These are phyloP conservation scores for Neosalanx taihuensis DNA, from an alignment of 2,797 vertebrate species.

Conservation along the genomic window DNA sequence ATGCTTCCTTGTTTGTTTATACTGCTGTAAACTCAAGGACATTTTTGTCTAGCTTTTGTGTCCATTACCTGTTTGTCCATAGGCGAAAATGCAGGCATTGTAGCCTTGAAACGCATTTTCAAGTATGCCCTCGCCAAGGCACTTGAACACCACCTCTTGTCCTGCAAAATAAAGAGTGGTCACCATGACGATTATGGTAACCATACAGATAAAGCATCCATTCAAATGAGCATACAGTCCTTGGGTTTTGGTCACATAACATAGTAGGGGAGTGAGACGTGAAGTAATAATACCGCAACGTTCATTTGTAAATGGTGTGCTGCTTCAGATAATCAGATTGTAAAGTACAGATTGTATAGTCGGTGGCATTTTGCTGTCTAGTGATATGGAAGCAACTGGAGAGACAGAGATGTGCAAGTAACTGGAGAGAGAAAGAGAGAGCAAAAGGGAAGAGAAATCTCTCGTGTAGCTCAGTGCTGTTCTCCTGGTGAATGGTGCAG, in stretches of 20 bases:
- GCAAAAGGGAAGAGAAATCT: slow-evolving; percentile 38
- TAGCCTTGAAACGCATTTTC: slow-evolving; percentile 99
- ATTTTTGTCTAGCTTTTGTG: too few relatives aligned
- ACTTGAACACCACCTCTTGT: slow-evolving; percentile 98
- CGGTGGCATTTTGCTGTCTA: slow-evolving; percentile 45
- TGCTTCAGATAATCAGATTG: background rate
- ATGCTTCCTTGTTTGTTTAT: background rate
- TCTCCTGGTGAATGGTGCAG: slow-evolving; percentile 59
- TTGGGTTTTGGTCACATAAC: background rate
- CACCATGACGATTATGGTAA: slow-evolving; percentile 58
- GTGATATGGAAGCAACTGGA: slow-evolving; percentile 44
- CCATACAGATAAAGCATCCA: slow-evolving; percentile 42
- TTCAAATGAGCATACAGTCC: slow-evolving; percentile 11
- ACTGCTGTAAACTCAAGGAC: too few relatives aligned
- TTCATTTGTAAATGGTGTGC: background rate
- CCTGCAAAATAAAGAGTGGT: slow-evolving; percentile 74
- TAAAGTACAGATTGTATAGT: slow-evolving; percentile 15
- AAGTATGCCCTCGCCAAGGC: slow-evolving; percentile 98
- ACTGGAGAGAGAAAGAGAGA: background rate
- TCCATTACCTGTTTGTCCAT: slow-evolving; percentile 95
- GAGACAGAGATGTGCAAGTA: slow-evolving; percentile 41
- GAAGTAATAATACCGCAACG: background rate
- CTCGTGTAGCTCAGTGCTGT: slow-evolving; percentile 44
- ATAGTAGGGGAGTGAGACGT: background rate
- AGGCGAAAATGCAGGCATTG: slow-evolving; percentile 99